Evolutionary conservation across 2,797 vertebrate species (phyloP).

Genomic region (Ispidina picta): DNA sequence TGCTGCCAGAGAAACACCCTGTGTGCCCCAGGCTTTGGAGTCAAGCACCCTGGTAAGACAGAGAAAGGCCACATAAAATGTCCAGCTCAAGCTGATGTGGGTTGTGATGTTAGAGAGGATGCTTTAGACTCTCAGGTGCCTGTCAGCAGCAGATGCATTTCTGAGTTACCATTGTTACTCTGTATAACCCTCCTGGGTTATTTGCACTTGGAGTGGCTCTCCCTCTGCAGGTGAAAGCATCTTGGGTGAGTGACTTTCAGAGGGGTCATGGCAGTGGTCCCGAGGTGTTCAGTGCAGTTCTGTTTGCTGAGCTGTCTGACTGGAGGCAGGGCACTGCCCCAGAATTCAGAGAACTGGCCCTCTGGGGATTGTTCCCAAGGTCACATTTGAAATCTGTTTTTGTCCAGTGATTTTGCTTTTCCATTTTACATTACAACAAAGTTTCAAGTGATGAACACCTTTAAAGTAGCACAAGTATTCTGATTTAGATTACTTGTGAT

Average conservation of each 20-base stretch:
- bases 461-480: neutral
- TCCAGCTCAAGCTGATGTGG: neutral
- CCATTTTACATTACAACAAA: neutral
- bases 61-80: neutral
- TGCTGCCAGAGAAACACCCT: constrained; percentile 85
- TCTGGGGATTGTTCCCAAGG: neutral
- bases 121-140: neutral
- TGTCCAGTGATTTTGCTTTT: neutral
- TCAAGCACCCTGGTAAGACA: constrained; percentile 73
- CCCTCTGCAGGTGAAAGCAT: neutral
- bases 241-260: neutral
- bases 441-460: neutral
- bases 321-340: neutral
- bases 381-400: neutral
- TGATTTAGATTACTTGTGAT: neutral
- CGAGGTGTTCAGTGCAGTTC: neutral
- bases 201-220: neutral
- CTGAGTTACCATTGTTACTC: neutral
- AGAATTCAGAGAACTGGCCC: neutral
- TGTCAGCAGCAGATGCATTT: neutral
- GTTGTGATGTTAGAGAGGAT: neutral
- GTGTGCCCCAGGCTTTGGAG: constrained; percentile 84
- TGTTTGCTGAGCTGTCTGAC: neutral
- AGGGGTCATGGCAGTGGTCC: neutral
- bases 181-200: neutral